Conservation (phyloP, 2,888 invertebrate species). For the Micoletzkya japonica region DNA sequence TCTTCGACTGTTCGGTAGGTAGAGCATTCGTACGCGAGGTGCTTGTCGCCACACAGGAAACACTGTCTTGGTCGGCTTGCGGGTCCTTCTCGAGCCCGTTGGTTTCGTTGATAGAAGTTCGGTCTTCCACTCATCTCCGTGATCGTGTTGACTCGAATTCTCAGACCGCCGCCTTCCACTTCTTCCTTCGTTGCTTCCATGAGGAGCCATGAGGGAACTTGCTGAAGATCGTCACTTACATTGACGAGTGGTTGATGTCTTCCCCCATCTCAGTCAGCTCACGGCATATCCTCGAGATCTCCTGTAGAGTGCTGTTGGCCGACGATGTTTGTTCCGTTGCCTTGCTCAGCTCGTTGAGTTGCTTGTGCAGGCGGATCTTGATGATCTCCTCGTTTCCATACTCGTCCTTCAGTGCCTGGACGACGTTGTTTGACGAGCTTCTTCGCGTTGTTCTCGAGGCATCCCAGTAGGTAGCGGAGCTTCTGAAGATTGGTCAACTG, state of each 20-base stretch:
- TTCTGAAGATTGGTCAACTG: not conserved
- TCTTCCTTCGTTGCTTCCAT: not conserved
- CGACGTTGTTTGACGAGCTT: not conserved
- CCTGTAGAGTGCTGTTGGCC: not conserved
- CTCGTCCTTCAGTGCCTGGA: constrained; percentile 12
- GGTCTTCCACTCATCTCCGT: not conserved
- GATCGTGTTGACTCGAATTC: not conserved
- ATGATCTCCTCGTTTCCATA: not conserved
- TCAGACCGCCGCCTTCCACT: not conserved
- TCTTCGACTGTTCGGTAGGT: not conserved
- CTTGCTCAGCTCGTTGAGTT: not conserved
- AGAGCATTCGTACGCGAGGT: not conserved
- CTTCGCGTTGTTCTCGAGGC: not conserved
- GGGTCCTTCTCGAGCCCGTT: too few relatives aligned
- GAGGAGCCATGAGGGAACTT: constrained; percentile 5
- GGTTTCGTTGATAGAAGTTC: too few relatives aligned
- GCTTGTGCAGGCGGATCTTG: not conserved
- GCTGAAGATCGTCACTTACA: not conserved
- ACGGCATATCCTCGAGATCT: not conserved
- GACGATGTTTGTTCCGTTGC: not conserved
- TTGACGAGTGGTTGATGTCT: not conserved
- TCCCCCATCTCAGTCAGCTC: not conserved
- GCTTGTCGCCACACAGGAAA: not conserved
- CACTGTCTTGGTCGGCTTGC: too few relatives aligned
- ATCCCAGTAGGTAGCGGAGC: not conserved